Evolutionary conservation across 1,140 invertebrate genomes (phyloP).

Genomic region (Steinernema feltiae): DNA sequence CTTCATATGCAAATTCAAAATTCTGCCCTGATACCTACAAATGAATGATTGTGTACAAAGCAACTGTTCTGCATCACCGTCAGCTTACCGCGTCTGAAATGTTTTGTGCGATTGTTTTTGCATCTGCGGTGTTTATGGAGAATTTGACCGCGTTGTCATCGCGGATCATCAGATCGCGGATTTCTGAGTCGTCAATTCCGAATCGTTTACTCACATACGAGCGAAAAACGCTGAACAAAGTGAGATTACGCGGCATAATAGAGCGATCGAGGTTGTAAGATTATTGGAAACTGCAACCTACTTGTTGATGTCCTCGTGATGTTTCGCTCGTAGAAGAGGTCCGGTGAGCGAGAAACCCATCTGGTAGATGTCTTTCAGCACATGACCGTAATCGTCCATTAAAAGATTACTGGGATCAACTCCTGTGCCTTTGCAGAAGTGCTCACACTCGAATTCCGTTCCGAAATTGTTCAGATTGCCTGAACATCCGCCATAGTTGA

Average conservation of each 20-base stretch:
- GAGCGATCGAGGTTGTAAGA: neutral
- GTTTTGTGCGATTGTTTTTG: conserved; percentile 38
- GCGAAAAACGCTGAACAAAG: conserved; percentile 25
- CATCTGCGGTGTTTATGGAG: conserved; percentile 36
- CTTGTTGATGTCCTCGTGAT: conserved; percentile 20
- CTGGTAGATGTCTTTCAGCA: conserved; percentile 34
- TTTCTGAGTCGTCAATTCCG: conserved; percentile 28
- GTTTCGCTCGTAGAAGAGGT: conserved; percentile 32
- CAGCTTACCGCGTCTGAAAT: conserved; percentile 42
- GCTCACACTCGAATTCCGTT: conserved; percentile 38
- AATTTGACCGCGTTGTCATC: conserved; percentile 49
- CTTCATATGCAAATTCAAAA: conserved; percentile 29
- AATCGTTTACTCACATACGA: conserved; percentile 33
- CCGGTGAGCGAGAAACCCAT: conserved; percentile 43
- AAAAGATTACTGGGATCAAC: conserved; percentile 26
- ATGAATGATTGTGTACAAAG: neutral
- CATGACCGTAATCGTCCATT: conserved; percentile 26
- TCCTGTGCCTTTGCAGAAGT: conserved; percentile 43
- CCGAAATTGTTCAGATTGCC: conserved; percentile 47
- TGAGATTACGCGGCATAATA: neutral
- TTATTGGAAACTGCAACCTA: conserved; percentile 8
- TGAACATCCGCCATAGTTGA: conserved; percentile 42
- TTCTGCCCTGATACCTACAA: conserved; percentile 34
- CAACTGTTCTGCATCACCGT: neutral
- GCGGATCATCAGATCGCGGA: conserved; percentile 36